Conservation (phyloP, 2,797 vertebrate genomes). For the Dendrocincla fuliginosa region DNA sequence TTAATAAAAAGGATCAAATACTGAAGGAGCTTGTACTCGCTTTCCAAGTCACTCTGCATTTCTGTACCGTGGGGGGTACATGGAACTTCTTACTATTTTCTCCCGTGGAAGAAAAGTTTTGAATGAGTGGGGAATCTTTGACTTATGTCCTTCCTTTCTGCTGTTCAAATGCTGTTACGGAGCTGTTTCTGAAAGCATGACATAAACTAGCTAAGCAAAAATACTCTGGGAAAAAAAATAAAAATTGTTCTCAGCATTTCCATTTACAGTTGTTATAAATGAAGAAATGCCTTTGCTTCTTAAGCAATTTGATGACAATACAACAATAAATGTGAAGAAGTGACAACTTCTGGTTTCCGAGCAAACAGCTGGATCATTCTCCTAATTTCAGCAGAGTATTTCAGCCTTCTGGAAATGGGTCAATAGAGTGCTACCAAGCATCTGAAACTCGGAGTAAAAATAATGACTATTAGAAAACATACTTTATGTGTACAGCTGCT, state of each 20-base stretch:
- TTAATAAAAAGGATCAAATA: conserved; percentile 17
- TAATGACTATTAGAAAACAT: conserved; percentile 75
- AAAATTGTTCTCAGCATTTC: background rate
- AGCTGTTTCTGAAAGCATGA: background rate
- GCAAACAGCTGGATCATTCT: conserved; percentile 50
- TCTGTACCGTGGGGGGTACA: background rate
- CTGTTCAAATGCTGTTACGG: background rate
- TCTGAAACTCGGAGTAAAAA: conserved; percentile 63
- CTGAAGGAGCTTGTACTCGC: background rate
- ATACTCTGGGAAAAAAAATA: background rate
- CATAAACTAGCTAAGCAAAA: background rate
- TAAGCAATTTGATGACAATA: conserved; percentile 57
- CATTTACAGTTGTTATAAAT: conserved; percentile 27
- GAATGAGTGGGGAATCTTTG: background rate
- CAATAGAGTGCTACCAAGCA: conserved; percentile 45
- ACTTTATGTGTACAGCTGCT: conserved; percentile 91
- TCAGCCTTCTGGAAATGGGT: conserved; percentile 62
- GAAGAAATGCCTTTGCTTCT: conserved; percentile 25
- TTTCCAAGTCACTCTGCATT: background rate
- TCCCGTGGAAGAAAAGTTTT: background rate
- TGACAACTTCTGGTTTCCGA: conserved; percentile 22
- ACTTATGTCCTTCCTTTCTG: background rate
- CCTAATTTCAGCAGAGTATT: conserved; percentile 42
- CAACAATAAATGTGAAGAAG: conserved; percentile 58
- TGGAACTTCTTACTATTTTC: background rate